These are phyloP conservation scores for Andrena marginata DNA, from an alignment of 2,888 invertebrate genomes.

Conservation along the genomic window DNA sequence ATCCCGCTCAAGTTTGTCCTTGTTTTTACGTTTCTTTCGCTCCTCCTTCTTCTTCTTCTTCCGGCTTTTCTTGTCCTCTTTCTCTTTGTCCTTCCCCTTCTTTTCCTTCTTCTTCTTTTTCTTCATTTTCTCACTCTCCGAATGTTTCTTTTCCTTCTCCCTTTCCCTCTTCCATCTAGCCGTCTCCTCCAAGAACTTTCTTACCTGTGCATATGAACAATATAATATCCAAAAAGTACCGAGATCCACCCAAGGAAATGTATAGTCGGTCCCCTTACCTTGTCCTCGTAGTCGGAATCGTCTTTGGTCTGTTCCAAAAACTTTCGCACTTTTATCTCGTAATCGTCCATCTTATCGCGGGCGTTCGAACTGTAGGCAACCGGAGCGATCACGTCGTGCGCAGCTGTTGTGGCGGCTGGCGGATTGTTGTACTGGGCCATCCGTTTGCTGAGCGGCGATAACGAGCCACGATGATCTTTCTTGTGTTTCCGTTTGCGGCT, in stretches of 20 bases:
- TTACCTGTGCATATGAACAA: conserved; percentile 85
- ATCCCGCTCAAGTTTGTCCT: conserved; percentile 87
- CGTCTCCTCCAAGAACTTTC: conserved; percentile 94
- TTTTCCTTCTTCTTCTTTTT: conserved; percentile 92
- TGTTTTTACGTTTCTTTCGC: conserved; percentile 86
- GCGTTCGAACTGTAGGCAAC: conserved; percentile 84
- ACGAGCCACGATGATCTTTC: conserved; percentile 89
- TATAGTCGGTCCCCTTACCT: conserved; percentile 79
- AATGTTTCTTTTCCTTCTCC: conserved; percentile 91
- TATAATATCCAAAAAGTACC: neutral
- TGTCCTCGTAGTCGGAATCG: conserved; percentile 94
- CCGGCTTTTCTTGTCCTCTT: conserved; percentile 87
- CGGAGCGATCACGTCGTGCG: conserved; percentile 86
- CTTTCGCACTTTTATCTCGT: conserved; percentile 90
- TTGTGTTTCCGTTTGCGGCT: conserved; percentile 78
- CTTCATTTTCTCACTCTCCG: conserved; percentile 88
- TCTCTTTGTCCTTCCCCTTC: conserved; percentile 89
- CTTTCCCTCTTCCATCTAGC: conserved; percentile 92
- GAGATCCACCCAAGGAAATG: too few species aligned
- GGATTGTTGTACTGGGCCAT: conserved; percentile 93
- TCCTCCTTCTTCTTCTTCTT: conserved; percentile 89
- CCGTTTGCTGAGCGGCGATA: conserved; percentile 93
- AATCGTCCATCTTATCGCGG: conserved; percentile 86
- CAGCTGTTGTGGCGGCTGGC: conserved; percentile 86
- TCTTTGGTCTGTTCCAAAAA: conserved; percentile 93